Evolutionary conservation across 2,888 invertebrate genomes (phyloP).

Genomic region (Lithophane socia): DNA sequence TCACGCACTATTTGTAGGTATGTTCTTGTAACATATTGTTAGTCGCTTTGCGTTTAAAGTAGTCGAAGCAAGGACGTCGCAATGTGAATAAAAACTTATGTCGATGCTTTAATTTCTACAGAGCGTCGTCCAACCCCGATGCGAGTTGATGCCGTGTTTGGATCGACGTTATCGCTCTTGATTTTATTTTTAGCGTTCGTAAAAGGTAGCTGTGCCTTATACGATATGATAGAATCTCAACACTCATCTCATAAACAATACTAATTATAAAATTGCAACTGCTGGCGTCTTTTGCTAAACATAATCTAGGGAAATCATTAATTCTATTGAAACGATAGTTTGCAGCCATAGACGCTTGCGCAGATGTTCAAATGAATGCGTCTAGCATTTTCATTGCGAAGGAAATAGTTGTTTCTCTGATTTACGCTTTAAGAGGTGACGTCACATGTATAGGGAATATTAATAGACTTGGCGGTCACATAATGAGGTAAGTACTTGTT

Average conservation of each 20-base stretch:
- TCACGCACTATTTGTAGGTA: constrained; percentile 77
- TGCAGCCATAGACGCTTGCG: constrained; percentile 26
- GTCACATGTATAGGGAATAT: constrained; percentile 43
- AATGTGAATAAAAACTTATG: constrained; percentile 69
- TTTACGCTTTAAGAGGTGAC: constrained; percentile 34
- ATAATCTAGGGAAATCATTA: neutral
- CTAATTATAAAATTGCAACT: constrained; percentile 24
- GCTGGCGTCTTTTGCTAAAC: constrained; percentile 8
- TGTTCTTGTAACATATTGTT: constrained; percentile 80
- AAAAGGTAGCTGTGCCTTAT: constrained; percentile 30
- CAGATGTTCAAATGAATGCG: constrained; percentile 23
- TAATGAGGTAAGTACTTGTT: constrained; percentile 50
- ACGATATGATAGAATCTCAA: constrained; percentile 8
- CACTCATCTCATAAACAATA: constrained; percentile 19
- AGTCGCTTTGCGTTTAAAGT: constrained; percentile 79
- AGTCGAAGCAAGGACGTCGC: constrained; percentile 77
- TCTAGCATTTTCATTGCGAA: constrained; percentile 51
- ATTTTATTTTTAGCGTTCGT: constrained; percentile 51
- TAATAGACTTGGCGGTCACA: constrained; percentile 53
- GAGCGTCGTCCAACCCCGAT: constrained; percentile 36
- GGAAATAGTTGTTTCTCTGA: constrained; percentile 38
- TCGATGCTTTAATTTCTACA: constrained; percentile 33
- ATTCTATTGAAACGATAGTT: neutral
- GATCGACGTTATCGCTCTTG: constrained; percentile 35
- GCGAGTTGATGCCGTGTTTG: constrained; percentile 32